phyloP scores from a whole-genome alignment of 1,140 invertebrate genomes.

The Dolichoris vasculosae region DNA sequence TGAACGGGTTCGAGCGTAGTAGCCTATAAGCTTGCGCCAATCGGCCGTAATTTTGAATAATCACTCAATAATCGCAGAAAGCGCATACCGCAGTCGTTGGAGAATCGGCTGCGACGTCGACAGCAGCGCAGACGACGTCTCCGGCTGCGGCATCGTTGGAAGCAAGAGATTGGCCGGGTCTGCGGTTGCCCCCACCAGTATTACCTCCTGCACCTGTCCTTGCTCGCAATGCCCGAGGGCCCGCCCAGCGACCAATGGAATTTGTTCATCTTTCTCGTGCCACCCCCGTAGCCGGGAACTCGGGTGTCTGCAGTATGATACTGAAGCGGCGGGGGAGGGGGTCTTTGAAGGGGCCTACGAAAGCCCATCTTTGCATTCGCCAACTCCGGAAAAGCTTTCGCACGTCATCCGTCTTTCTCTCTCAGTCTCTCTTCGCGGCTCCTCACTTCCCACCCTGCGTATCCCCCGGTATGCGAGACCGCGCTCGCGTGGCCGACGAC shows the following conservation, averaged over 20 bases:
- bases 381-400: conserved; percentile 55
- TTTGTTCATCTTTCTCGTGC: not conserved
- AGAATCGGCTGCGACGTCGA: not conserved
- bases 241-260: conserved; percentile 43
- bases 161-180: not conserved
- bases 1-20: not conserved
- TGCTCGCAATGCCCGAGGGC: not conserved
- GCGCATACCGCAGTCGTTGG: not conserved
- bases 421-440: not conserved
- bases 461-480: not conserved
- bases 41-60: conserved; percentile 6
- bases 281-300: not conserved
- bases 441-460: not conserved
- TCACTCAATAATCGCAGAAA: conserved; percentile 13
- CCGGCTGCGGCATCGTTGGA: not conserved
- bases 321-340: not conserved
- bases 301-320: too few relatives aligned
- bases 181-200: not conserved
- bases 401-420: conserved; percentile 39
- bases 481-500: conserved; percentile 51
- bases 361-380: conserved; percentile 53
- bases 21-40: not conserved
- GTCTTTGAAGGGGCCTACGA: not conserved
- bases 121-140: not conserved
- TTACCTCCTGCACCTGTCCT: conserved; percentile 19